A percentile compares a stretch with the other conserved stretches of the same genome.
These are phyloP conservation scores for Sandelia bainsii DNA, from an alignment of 2,797 vertebrate genomes.

Conservation along the genomic window DNA sequence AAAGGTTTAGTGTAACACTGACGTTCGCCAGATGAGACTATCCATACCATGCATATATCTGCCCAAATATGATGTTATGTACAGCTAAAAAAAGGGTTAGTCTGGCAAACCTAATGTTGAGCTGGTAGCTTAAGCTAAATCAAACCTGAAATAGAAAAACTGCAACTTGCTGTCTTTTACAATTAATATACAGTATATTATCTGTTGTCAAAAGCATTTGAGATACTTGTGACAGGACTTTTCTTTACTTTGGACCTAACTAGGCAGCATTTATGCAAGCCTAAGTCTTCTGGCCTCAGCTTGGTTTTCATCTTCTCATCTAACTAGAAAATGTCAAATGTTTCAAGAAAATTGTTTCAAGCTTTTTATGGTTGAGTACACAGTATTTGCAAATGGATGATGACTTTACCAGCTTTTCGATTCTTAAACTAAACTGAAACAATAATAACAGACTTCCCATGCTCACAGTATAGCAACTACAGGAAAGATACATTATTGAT, in stretches of 20 bases:
- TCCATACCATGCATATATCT: not conserved
- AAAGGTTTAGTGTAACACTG: not conserved
- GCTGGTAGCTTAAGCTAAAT: not conserved
- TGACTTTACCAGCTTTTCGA: slow-evolving; percentile 1
- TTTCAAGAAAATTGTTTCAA: too few relatives aligned
- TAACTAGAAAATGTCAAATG: not conserved
- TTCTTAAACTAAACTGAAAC: not conserved
- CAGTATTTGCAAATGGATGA: not conserved
- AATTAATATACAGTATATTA: not conserved
- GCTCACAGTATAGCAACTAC: not conserved
- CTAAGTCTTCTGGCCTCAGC: not conserved
- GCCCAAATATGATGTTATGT: not conserved
- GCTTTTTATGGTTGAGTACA: not conserved
- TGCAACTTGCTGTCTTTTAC: not conserved
- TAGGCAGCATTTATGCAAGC: not conserved
- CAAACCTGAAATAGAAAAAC: not conserved
- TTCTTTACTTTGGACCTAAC: not conserved
- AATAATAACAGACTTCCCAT: not conserved
- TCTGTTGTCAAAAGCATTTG: not conserved
- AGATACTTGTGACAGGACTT: not conserved
- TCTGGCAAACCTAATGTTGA: not conserved
- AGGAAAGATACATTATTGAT: slow-evolving; percentile 29
- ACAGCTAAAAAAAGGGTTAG: not conserved
- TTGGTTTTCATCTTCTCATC: not conserved
- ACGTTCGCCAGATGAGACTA: not conserved